Evolutionary conservation across 1,140 invertebrate genomes (phyloP).

Genomic region (Aphis gossypii): DNA sequence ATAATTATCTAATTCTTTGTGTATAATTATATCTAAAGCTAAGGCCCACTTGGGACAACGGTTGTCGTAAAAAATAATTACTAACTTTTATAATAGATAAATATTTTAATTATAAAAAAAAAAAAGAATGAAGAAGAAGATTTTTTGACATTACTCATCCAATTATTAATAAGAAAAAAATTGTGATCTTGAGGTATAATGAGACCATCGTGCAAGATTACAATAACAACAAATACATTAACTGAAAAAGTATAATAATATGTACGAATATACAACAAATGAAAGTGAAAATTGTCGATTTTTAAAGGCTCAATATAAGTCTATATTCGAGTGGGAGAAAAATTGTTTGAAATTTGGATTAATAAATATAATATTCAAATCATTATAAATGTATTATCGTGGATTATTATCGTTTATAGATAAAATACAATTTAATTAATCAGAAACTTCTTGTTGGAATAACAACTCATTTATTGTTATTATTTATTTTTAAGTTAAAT

Average conservation of each 20-base stretch:
- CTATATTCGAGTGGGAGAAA: not conserved
- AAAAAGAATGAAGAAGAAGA: no score
- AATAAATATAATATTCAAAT: not conserved
- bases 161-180: no score
- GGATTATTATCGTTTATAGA: not conserved
- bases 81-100: no score
- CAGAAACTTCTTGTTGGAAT: not conserved
- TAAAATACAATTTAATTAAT: not conserved
- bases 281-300: not conserved
- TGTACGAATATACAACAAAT: not conserved
- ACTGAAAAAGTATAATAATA: no score
- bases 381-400: not conserved
- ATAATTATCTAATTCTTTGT: no score
- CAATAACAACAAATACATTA: not conserved
- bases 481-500: no score
- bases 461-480: no score
- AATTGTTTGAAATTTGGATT: not conserved
- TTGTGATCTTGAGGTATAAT: not conserved
- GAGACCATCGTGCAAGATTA: not conserved
- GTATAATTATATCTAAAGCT: no score
- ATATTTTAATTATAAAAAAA: no score
- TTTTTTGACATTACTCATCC: no score
- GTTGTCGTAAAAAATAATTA: no score
- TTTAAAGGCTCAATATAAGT: not conserved
- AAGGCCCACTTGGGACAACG: no score